Conservation (phyloP, 2,113 vertebrate species). For the Anhinga rufa region DNA sequence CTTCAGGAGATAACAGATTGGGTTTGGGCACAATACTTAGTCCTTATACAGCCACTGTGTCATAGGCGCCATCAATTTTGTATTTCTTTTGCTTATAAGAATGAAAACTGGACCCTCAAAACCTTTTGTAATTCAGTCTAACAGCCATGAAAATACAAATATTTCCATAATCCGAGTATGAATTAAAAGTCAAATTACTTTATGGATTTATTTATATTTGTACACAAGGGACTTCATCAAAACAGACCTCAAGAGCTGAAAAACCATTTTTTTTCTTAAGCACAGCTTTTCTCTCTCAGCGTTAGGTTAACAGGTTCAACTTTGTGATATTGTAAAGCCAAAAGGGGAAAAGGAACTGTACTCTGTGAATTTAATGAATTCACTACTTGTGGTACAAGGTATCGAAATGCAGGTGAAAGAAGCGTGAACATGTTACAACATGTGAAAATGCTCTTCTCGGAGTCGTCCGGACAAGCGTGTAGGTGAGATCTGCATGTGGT, state of each 20-base stretch:
- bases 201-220: conserved; percentile 56
- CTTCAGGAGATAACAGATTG: not conserved
- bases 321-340: conserved; percentile 3
- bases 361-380: conserved; percentile 10
- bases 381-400: not conserved
- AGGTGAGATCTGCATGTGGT: not conserved
- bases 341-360: conserved; percentile 1
- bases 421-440: not conserved
- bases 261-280: conserved; percentile 6
- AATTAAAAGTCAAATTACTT: conserved; percentile 46
- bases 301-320: conserved; percentile 38
- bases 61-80: not conserved
- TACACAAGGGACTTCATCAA: conserved; percentile 36
- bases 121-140: not conserved
- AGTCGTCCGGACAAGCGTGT: not conserved
- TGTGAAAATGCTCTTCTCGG: not conserved
- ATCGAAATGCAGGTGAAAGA: not conserved
- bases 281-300: not conserved
- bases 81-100: not conserved
- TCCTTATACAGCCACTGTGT: not conserved
- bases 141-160: conserved; percentile 8
- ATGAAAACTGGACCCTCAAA: not conserved
- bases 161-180: not conserved
- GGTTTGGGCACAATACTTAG: not conserved
- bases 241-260: conserved; percentile 16